phyloP scores from a whole-genome alignment of 1,140 invertebrate species.

The Ericerus pela region DNA sequence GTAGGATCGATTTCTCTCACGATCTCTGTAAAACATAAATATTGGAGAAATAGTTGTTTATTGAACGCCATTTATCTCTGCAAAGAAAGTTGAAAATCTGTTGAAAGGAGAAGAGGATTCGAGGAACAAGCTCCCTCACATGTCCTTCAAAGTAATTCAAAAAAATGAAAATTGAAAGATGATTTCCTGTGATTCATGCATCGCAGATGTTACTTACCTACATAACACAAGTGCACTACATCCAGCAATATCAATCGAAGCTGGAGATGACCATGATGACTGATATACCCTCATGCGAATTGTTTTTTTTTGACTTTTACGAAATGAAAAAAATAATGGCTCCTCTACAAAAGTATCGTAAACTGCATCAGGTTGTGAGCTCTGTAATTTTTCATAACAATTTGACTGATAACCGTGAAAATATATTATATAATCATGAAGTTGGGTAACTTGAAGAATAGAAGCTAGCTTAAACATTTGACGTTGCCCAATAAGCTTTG shows the following conservation, averaged over 20 bases:
- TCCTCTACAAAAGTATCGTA: constrained; percentile 47
- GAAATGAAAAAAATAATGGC: constrained; percentile 52
- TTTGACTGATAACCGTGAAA: too few relatives aligned
- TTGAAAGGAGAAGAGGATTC: background rate
- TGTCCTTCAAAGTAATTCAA: too few relatives aligned
- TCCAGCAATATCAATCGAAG: constrained; percentile 51
- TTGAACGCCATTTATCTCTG: background rate
- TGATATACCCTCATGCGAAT: constrained; percentile 49
- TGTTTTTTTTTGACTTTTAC: constrained; percentile 44
- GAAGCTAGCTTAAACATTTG: too few relatives aligned
- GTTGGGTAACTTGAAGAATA: too few relatives aligned
- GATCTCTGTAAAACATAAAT: constrained; percentile 37
- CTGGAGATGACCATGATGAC: constrained; percentile 55
- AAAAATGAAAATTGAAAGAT: too few relatives aligned
- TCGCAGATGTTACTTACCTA: constrained; percentile 17
- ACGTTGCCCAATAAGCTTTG: too few relatives aligned
- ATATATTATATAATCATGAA: too few relatives aligned
- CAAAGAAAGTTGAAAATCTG: background rate
- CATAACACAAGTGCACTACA: constrained; percentile 58
- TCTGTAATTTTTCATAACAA: constrained; percentile 33
- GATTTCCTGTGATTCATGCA: background rate
- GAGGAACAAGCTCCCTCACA: background rate
- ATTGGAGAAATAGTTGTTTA: too few relatives aligned
- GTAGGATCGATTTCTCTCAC: constrained; percentile 47
- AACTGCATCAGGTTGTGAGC: constrained; percentile 46